phyloP scores from a whole-genome alignment of 37 sponge, comb jelly and placozoan genomes.

The Axinella damicornis region DNA sequence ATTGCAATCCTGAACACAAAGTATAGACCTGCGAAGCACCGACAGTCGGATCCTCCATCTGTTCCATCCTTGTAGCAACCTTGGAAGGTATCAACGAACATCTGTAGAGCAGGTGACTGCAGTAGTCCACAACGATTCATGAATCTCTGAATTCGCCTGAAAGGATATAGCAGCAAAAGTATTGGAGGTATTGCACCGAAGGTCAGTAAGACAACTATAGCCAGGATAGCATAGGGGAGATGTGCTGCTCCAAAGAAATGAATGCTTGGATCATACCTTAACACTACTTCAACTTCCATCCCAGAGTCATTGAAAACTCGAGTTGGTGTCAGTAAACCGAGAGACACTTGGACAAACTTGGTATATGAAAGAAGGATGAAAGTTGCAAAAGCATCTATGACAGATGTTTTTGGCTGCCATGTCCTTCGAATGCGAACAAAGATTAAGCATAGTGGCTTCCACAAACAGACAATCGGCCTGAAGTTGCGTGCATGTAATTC shows the following conservation, averaged over 20 bases:
- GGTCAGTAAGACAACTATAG: not conserved
- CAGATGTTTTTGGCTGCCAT: not conserved
- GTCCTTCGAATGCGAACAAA: not conserved
- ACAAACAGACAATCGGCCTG: slow-evolving; percentile 10
- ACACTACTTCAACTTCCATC: not conserved
- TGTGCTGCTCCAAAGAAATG: not conserved
- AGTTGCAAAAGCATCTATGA: slow-evolving; percentile 14
- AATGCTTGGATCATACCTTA: slow-evolving; percentile 9
- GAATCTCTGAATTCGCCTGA: not conserved
- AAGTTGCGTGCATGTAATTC: slow-evolving; percentile 3
- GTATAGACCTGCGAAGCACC: slow-evolving; percentile 27
- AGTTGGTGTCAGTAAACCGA: not conserved
- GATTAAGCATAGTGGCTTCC: not conserved
- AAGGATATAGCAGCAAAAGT: slow-evolving; percentile 20
- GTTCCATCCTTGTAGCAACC: slow-evolving; percentile 33
- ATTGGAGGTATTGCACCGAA: slow-evolving; percentile 16
- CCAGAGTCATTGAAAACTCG: not conserved
- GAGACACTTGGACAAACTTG: not conserved
- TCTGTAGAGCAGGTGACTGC: not conserved
- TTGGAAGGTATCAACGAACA: slow-evolving; percentile 36
- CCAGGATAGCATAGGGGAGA: not conserved
- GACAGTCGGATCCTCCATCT: not conserved
- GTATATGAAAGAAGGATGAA: slow-evolving; percentile 1
- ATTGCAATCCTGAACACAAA: slow-evolving; percentile 1
- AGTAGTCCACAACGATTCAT: not conserved